Evolutionary conservation across 2,888 invertebrate genomes (phyloP).

Genomic region (Melolontha melolontha): DNA sequence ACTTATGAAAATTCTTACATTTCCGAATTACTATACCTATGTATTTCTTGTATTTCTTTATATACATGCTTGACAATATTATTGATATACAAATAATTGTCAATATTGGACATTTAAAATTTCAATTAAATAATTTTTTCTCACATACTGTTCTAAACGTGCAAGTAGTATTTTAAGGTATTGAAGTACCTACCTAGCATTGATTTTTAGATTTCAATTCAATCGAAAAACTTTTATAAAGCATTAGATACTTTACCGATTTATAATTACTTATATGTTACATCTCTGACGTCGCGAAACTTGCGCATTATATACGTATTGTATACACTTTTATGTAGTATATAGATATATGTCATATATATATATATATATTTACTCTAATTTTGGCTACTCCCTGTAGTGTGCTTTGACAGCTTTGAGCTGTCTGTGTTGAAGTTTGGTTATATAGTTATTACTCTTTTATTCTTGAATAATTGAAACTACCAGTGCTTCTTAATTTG

Average conservation of each 20-base stretch:
- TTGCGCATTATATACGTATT: constrained; percentile 29
- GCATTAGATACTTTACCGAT: constrained; percentile 18
- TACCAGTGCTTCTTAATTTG: constrained; percentile 4
- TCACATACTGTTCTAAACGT: too few relatives aligned
- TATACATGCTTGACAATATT: too few relatives aligned
- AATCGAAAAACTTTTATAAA: constrained; percentile 16
- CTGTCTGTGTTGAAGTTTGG: constrained; percentile 29
- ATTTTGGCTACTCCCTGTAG: constrained; percentile 34
- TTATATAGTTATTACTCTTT: background rate
- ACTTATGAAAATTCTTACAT: too few relatives aligned
- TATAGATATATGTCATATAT: constrained; percentile 9
- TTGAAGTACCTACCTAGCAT: too few relatives aligned
- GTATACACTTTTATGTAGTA: background rate
- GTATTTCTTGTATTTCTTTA: too few relatives aligned
- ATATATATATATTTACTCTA: constrained; percentile 11
- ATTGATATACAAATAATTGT: too few relatives aligned
- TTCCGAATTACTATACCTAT: too few relatives aligned
- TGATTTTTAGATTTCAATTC: too few relatives aligned
- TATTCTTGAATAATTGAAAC: constrained; percentile 1
- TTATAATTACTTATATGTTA: constrained; percentile 13
- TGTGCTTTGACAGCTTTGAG: constrained; percentile 39
- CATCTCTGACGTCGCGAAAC: constrained; percentile 29
- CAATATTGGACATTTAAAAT: too few relatives aligned
- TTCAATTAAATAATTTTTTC: too few relatives aligned
- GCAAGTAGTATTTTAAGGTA: too few relatives aligned